phyloP scores from a whole-genome alignment of 2,888 invertebrate genomes.

The Eupithecia dodoneata region DNA sequence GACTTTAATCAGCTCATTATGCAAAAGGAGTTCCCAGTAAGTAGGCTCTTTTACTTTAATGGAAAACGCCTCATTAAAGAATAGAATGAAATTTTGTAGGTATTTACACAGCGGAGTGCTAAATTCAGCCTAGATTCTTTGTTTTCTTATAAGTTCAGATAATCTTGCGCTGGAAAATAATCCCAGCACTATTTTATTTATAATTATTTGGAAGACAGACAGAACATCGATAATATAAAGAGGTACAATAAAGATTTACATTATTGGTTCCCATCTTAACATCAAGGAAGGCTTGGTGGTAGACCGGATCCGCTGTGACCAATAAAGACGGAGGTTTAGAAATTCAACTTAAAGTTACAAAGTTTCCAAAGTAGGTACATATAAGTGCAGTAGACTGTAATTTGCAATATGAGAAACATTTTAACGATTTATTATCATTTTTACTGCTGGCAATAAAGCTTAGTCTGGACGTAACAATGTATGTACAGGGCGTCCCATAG shows the following conservation, averaged over 20 bases:
- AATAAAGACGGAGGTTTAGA: not conserved
- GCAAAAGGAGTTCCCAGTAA: constrained; percentile 5
- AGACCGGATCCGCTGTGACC: not conserved
- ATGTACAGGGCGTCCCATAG: too few relatives aligned
- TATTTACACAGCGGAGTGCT: too few relatives aligned
- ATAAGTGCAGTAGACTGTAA: not conserved
- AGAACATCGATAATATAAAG: too few relatives aligned
- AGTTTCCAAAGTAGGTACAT: not conserved
- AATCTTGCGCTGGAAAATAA: too few relatives aligned
- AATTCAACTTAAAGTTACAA: not conserved
- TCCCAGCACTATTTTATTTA: too few relatives aligned
- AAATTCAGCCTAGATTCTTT: too few relatives aligned
- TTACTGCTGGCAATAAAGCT: constrained; percentile 32
- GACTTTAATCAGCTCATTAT: constrained; percentile 2
- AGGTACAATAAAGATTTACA: too few relatives aligned
- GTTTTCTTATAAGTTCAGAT: too few relatives aligned
- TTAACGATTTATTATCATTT: constrained; percentile 28
- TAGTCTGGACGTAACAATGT: constrained; percentile 34
- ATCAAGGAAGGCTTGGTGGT: not conserved
- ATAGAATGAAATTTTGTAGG: too few relatives aligned
- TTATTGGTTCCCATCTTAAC: too few relatives aligned
- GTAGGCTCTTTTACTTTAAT: not conserved
- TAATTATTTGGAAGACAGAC: too few relatives aligned
- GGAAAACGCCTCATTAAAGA: too few relatives aligned
- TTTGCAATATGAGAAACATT: constrained; percentile 27